These are phyloP conservation scores for Rhegmatorhina hoffmannsi DNA, from an alignment of 2,113 vertebrate species.

Conservation along the genomic window DNA sequence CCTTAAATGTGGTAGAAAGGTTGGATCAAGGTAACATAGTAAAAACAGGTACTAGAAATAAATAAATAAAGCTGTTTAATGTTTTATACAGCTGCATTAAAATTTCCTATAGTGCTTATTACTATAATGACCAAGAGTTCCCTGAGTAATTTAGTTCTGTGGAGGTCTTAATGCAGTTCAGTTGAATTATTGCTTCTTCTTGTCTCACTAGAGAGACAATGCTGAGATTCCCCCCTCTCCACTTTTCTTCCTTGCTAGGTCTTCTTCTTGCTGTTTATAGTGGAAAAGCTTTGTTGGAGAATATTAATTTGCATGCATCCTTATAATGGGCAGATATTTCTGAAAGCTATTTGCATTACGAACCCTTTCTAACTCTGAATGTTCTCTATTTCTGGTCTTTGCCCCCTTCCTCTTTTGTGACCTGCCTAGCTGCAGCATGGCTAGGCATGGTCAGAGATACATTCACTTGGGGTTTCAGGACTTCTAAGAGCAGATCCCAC, in stretches of 20 bases:
- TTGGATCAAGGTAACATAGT: background rate
- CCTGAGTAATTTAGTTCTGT: constrained; percentile 8
- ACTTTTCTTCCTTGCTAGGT: background rate
- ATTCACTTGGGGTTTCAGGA: background rate
- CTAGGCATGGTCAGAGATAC: background rate
- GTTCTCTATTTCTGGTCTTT: background rate
- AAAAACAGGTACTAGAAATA: constrained; percentile 16
- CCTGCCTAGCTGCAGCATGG: background rate
- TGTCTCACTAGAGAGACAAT: background rate
- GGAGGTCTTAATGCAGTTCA: constrained; percentile 4
- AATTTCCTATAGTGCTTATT: constrained; percentile 2
- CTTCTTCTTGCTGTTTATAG: background rate
- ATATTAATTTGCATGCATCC: background rate
- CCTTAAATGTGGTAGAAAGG: background rate
- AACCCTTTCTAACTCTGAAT: background rate
- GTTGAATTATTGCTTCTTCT: background rate
- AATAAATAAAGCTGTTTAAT: constrained; percentile 35
- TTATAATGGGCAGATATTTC: background rate
- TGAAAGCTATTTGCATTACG: background rate
- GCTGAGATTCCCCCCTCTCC: background rate
- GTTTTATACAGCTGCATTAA: constrained; percentile 11
- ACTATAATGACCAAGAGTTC: background rate
- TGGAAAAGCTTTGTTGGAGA: background rate
- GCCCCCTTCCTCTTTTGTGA: background rate
- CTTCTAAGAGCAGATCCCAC: background rate